Base-by-base conservation (phyloP, 2,888 invertebrate genomes). In the Rhopalosiphum nymphaeae region DNA sequence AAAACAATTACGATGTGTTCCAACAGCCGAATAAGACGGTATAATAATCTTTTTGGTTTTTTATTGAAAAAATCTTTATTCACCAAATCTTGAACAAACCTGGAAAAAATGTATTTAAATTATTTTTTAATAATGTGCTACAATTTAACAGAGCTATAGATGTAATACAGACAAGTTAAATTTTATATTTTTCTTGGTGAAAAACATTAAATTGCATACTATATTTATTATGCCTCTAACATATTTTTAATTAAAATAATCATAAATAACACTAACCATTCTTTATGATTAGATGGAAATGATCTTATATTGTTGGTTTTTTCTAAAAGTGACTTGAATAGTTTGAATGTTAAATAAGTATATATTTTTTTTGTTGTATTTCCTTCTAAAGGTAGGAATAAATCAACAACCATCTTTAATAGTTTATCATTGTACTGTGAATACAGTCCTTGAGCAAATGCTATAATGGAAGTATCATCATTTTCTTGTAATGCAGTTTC, bases 1-100 rank as follows among this genome's bases (percentile, higher is more conserved):
- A 94, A 49, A 49, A 86, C 36, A 61, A 90, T 29, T 1, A 94
- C 93, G 0, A 94, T 25, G 44, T 94, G 93, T 61, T 94, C 93
- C 1, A 94, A 56, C 13, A 94, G 25, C 9, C 25, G 16, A 90
- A 94, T 57, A 90, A 94, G 29, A 61, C n/a, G 1, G 4, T 61
- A 3, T 25, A 94, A 29, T 94, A 49, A 0, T n/a, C 42, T 57
- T 49, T 85, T 49, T 21, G 85, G 90, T 36, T 67, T 56, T 49
- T 21, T 56, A 21, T 46, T 42, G 7, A 94, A 94, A 86, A 49
- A 94, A 1, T 90, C 29, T 61, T 42, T 61, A 86, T 61, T 21
- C 11, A 94, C 90, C 29, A 86, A 4, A 61, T 94, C 89, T 90
- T 94, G 93, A 13, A 94, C 61, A 94, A 94, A 94, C 93, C 93